Conservation (phyloP, 23 tunicate genomes). For the Clavelina lepadiformis region DNA sequence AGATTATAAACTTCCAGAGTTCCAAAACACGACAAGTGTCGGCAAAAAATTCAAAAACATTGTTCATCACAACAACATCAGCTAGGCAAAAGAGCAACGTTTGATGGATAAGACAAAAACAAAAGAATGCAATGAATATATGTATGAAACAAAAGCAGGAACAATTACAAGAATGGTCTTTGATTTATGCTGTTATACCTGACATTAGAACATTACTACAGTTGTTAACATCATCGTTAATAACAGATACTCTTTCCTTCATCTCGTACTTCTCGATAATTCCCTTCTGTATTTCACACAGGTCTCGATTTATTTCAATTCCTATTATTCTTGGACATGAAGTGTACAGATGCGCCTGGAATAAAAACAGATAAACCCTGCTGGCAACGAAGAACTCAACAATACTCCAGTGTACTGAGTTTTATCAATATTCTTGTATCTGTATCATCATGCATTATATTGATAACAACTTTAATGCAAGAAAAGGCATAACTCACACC, state of each 20-base stretch:
- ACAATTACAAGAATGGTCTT: no score
- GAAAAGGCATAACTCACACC: conserved; percentile 24
- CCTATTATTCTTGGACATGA: conserved; percentile 33
- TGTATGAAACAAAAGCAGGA: neutral
- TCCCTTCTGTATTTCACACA: conserved; percentile 37
- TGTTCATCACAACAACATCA: conserved; percentile 32
- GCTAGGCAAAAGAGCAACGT: conserved; percentile 3
- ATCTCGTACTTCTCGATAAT: conserved; percentile 27
- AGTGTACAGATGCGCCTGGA: conserved; percentile 26
- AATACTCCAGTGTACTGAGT: neutral
- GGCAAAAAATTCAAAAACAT: conserved; percentile 46
- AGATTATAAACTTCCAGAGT: conserved; percentile 19
- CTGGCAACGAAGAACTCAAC: no score
- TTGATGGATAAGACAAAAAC: neutral
- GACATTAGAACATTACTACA: conserved; percentile 18
- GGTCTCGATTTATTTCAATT: conserved; percentile 39
- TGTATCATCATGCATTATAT: no score
- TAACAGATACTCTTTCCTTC: conserved; percentile 20
- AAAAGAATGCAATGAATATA: neutral
- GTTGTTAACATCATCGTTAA: conserved; percentile 28
- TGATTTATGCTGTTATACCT: conserved; percentile 8
- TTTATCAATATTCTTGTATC: neutral
- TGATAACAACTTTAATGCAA: neutral
- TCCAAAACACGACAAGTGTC: neutral
- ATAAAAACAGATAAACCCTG: neutral